Conservation (phyloP, 2,888 invertebrate species). For the Eristalinus aeneus region DNA sequence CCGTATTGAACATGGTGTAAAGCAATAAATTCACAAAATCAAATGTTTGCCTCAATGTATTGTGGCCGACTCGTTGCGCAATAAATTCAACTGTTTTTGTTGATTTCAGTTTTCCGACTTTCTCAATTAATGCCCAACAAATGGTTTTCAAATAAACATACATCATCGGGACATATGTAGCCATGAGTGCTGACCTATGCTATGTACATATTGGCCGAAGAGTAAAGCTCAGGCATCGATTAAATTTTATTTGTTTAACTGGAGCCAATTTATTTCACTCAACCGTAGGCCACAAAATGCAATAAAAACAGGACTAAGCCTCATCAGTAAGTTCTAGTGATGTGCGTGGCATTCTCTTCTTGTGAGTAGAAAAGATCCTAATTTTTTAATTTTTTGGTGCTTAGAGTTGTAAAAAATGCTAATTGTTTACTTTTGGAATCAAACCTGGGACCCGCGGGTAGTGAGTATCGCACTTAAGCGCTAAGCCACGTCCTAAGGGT, state of each 20-base stretch:
- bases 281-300: neutral
- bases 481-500: too few relatives aligned
- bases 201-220: neutral
- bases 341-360: too few relatives aligned
- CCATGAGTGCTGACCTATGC: neutral
- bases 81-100: neutral
- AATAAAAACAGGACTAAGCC: neutral
- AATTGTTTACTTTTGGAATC: too few relatives aligned
- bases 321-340: too few relatives aligned
- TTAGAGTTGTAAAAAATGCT: too few relatives aligned
- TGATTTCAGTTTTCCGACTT: neutral
- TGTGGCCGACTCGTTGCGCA: neutral
- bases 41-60: neutral
- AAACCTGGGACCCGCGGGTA: too few relatives aligned
- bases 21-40: neutral
- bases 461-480: too few relatives aligned
- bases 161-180: neutral
- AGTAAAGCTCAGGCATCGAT: neutral
- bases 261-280: neutral
- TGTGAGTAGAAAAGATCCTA: too few relatives aligned
- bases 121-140: neutral
- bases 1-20: neutral
- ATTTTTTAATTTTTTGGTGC: too few relatives aligned
- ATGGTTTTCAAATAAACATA: neutral
- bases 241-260: neutral